A percentile compares a stretch with the other conserved stretches of the same genome.
Conservation (phyloP, 2,113 vertebrate genomes). For the Anhinga anhinga region DNA sequence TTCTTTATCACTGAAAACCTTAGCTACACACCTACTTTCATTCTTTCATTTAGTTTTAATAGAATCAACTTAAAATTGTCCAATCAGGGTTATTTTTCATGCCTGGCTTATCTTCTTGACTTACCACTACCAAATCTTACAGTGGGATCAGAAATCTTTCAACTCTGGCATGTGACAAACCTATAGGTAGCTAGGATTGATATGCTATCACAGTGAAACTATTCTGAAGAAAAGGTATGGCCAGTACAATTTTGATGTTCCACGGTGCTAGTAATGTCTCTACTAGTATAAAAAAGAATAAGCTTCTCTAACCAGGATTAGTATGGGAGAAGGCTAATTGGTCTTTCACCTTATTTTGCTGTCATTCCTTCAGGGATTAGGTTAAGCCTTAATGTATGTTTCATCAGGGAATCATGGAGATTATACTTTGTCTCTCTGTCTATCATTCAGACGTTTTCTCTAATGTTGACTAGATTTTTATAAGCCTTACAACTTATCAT, state of each 20-base stretch:
- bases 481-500: conserved; percentile 64
- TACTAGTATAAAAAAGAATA: not conserved
- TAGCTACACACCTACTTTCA: not conserved
- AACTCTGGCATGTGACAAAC: not conserved
- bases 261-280: not conserved
- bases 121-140: not conserved
- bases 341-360: conserved; percentile 73
- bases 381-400: conserved; percentile 72
- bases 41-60: not conserved
- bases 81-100: conserved; percentile 12
- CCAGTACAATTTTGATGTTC: not conserved
- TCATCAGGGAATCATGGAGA: conserved; percentile 63
- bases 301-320: conserved; percentile 62
- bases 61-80: not conserved
- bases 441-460: conserved; percentile 48
- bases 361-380: conserved; percentile 72
- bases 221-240: not conserved
- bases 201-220: not conserved
- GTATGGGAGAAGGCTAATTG: conserved; percentile 67
- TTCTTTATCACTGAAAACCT: not conserved
- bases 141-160: not conserved
- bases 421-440: conserved; percentile 67
- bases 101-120: not conserved
- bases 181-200: not conserved
- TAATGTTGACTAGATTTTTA: conserved; percentile 64